A percentile compares a stretch with the other conserved stretches of the same genome.
Evolutionary conservation across 1,140 invertebrate genomes (phyloP).

Genomic region (Lepidotrigona ventralis): DNA sequence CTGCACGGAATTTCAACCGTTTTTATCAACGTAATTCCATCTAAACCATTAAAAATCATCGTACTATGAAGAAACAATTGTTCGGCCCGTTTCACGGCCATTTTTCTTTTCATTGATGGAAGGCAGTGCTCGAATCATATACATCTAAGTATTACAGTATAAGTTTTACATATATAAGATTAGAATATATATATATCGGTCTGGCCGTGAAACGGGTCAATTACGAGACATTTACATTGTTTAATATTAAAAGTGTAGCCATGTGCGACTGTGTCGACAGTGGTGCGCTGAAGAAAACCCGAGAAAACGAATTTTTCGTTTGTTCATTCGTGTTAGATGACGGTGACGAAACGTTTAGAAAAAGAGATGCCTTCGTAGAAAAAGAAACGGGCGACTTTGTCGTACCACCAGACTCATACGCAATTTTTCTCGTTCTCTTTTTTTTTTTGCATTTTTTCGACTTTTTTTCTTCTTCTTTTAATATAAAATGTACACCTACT

Average conservation of each 20-base stretch:
- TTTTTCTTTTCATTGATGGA: slow-evolving; percentile 63
- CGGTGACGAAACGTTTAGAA: background rate
- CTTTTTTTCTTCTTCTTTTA: background rate
- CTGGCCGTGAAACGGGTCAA: slow-evolving; percentile 62
- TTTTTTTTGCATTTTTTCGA: background rate
- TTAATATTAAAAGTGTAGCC: slow-evolving; percentile 19
- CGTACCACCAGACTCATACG: slow-evolving; percentile 52
- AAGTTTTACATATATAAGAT: slow-evolving; percentile 56
- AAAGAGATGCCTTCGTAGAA: slow-evolving; percentile 6
- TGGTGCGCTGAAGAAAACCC: slow-evolving; percentile 48
- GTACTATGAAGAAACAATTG: slow-evolving; percentile 26
- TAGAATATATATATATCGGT: slow-evolving; percentile 63
- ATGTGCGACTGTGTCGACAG: slow-evolving; percentile 34
- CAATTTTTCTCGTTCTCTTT: slow-evolving; percentile 1
- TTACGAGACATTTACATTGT: slow-evolving; percentile 23
- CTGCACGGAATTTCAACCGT: background rate
- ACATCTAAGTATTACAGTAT: slow-evolving; percentile 43
- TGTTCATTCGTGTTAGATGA: background rate
- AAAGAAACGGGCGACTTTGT: slow-evolving; percentile 7
- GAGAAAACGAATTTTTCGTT: background rate
- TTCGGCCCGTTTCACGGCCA: slow-evolving; percentile 67
- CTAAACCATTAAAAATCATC: slow-evolving; percentile 32
- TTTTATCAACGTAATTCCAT: background rate
- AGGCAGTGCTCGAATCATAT: slow-evolving; percentile 72
- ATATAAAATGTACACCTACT: slow-evolving; percentile 70